phyloP scores from a whole-genome alignment of 2,113 vertebrate species.

The Xenopus borealis region DNA sequence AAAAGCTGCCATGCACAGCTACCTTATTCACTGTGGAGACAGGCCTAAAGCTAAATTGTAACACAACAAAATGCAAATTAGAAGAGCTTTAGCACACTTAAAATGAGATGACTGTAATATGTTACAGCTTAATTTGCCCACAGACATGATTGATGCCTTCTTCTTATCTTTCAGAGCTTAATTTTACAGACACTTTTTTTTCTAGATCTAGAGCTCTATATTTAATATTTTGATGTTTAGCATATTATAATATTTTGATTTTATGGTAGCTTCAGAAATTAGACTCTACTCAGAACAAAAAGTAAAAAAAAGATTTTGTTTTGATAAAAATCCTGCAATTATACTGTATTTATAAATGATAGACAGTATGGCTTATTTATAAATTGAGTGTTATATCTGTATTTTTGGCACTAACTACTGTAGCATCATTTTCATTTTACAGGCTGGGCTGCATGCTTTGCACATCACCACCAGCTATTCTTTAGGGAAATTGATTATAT shows the following conservation, averaged over 20 bases:
- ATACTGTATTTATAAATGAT: too few species aligned
- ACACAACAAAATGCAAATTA: slow-evolving; percentile 78
- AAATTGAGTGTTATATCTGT: too few species aligned
- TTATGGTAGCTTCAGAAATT: not conserved
- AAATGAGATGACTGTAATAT: slow-evolving; percentile 72
- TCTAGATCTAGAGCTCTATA: not conserved
- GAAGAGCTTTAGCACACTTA: slow-evolving; percentile 73
- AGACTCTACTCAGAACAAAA: too few species aligned
- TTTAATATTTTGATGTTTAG: slow-evolving; percentile 19
- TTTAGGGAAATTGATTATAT: too few species aligned
- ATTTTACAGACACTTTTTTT: slow-evolving; percentile 48
- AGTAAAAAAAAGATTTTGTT: too few species aligned
- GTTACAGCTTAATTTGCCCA: slow-evolving; percentile 55
- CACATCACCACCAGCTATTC: too few species aligned
- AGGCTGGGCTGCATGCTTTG: too few species aligned
- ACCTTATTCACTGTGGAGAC: slow-evolving; percentile 75
- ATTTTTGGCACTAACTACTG: too few species aligned
- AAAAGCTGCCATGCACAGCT: slow-evolving; percentile 63
- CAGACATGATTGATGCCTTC: slow-evolving; percentile 53
- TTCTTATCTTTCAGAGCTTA: slow-evolving; percentile 50
- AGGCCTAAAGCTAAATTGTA: slow-evolving; percentile 74
- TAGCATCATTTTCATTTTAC: too few species aligned
- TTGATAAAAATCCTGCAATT: too few species aligned
- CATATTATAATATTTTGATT: not conserved
- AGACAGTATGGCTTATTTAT: too few species aligned